Evolutionary conservation across 2,888 invertebrate species (phyloP).

Genomic region (Amaurobius ferox): DNA sequence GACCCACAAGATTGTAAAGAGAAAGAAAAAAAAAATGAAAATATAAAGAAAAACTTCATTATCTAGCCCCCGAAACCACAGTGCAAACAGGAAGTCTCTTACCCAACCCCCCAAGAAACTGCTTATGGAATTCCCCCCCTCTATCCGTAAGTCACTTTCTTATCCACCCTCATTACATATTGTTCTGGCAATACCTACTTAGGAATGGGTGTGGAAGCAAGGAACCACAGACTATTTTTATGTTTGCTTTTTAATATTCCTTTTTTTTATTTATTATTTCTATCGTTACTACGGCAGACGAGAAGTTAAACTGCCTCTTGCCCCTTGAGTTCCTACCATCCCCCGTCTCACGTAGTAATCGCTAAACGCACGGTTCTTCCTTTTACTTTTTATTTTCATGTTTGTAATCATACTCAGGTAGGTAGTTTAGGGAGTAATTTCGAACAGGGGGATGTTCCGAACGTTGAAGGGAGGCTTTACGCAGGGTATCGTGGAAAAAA

Average conservation of each 20-base stretch:
- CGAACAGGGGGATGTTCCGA: not conserved
- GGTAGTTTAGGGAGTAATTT: constrained; percentile 13
- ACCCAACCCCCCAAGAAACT: not conserved
- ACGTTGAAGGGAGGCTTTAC: not conserved
- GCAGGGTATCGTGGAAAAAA: not conserved
- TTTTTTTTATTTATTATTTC: not conserved
- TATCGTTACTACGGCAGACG: not conserved
- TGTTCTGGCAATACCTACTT: constrained; percentile 13
- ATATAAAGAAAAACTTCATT: constrained; percentile 15
- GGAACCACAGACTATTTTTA: not conserved
- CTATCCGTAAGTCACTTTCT: not conserved
- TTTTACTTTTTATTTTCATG: not conserved
- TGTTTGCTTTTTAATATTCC: not conserved
- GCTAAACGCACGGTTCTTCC: not conserved
- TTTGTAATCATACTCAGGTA: constrained; percentile 8
- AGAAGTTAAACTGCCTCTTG: not conserved
- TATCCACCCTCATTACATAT: constrained; percentile 23
- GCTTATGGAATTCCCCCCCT: constrained; percentile 2
- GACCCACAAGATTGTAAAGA: not conserved
- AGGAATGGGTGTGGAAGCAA: constrained; percentile 23
- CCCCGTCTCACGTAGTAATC: not conserved
- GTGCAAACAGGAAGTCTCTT: constrained; percentile 26
- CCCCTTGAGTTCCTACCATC: not conserved
- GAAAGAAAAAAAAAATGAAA: not conserved
- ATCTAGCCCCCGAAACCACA: constrained; percentile 14